A percentile compares a stretch with the other conserved stretches of the same genome.
phyloP scores from a whole-genome alignment of 2,888 invertebrate species.

The Drosophila pseudotalamancana region DNA sequence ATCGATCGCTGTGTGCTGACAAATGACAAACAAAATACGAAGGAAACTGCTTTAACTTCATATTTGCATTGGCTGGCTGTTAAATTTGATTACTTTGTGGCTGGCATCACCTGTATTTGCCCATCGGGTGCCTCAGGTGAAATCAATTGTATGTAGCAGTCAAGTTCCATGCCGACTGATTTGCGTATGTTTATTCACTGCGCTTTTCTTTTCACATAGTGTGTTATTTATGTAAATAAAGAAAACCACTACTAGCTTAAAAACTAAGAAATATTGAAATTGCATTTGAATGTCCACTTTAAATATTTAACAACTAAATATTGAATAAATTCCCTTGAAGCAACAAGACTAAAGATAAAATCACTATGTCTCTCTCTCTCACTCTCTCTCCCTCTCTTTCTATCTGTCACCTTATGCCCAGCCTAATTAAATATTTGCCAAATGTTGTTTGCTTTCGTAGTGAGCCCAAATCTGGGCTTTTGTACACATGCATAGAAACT shows the following conservation, averaged over 20 bases:
- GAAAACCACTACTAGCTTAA: not conserved
- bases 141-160: conserved; percentile 31
- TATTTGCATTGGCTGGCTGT: conserved; percentile 36
- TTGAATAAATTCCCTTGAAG: conserved; percentile 38
- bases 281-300: conserved; percentile 44
- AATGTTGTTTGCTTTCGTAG: conserved; percentile 39
- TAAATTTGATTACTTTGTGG: conserved; percentile 75
- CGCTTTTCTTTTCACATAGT: conserved; percentile 51
- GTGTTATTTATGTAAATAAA: conserved; percentile 29
- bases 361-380: too few relatives aligned
- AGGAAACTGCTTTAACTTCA: conserved; percentile 9
- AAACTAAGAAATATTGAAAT: conserved; percentile 23
- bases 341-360: not conserved
- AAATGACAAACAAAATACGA: conserved; percentile 57
- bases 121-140: conserved; percentile 35
- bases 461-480: conserved; percentile 23
- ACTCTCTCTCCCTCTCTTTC: too few relatives aligned
- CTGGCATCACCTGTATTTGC: conserved; percentile 41
- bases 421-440: conserved; percentile 72
- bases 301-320: conserved; percentile 64
- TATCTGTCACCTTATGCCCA: not conserved
- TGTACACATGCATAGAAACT: conserved; percentile 51
- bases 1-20: conserved; percentile 41
- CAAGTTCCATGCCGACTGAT: conserved; percentile 12
- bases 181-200: conserved; percentile 39